Percentiles rank a stretch among this genome's conserved stretches.
Conservation (phyloP, 2,888 invertebrate genomes). For the Platynereis dumerilii region DNA sequence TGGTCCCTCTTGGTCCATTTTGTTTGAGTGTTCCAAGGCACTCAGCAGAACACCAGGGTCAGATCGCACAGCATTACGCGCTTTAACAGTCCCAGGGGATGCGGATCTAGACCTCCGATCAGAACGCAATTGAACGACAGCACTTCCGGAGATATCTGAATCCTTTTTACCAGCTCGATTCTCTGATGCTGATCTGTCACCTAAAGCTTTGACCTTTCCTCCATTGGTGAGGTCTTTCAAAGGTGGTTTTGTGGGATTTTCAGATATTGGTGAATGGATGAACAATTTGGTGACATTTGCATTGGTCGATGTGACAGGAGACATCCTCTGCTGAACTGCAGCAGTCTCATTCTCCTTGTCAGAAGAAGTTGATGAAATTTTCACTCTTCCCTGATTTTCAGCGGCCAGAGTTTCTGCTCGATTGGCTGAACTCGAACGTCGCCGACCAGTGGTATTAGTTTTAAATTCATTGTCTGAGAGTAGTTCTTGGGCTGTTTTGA, state of each 20-base stretch:
- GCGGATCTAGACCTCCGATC: no score
- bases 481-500: slow-evolving; percentile 58
- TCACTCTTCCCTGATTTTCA: not conserved
- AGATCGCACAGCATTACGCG: no score
- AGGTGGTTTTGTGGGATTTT: slow-evolving; percentile 15
- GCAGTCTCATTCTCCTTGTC: slow-evolving; percentile 23
- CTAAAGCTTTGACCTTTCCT: not conserved
- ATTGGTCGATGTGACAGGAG: slow-evolving; percentile 39
- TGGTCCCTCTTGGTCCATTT: no score
- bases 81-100: no score
- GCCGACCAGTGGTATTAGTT: not conserved
- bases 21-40: no score
- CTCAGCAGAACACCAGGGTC: no score
- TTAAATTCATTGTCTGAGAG: slow-evolving; percentile 47
- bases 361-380: slow-evolving; percentile 11
- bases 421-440: slow-evolving; percentile 9
- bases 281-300: no score
- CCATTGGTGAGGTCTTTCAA: slow-evolving; percentile 23
- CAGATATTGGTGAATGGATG: no score
- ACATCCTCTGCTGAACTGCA: slow-evolving; percentile 46
- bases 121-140: no score
- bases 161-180: no score
- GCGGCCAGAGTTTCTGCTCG: not conserved
- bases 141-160: no score
- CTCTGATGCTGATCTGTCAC: no score